Evolutionary conservation across 2,888 invertebrate species (phyloP).

Genomic region (Drosophila eohydei): DNA sequence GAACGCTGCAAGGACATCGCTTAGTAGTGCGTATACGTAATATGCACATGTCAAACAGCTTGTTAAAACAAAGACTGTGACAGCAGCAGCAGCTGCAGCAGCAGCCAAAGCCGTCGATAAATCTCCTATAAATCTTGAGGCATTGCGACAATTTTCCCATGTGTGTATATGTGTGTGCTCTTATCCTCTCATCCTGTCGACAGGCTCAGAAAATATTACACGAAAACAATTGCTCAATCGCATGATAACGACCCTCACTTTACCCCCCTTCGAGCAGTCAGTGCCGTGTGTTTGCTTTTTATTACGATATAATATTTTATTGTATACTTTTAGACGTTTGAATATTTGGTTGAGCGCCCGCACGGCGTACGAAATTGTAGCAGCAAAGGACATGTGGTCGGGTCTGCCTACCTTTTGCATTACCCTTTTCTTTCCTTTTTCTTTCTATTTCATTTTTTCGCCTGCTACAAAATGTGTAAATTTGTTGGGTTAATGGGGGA

Average conservation of each 20-base stretch:
- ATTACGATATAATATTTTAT: constrained; percentile 80
- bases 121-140: constrained; percentile 73
- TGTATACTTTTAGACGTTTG: constrained; percentile 76
- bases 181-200: constrained; percentile 45
- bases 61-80: constrained; percentile 44
- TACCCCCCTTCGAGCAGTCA: constrained; percentile 3
- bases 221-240: constrained; percentile 74
- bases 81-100: constrained; percentile 50
- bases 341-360: constrained; percentile 59
- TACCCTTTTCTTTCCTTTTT: constrained; percentile 49
- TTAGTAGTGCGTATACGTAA: constrained; percentile 30
- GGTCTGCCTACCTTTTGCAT: constrained; percentile 42
- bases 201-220: constrained; percentile 61
- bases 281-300: constrained; percentile 66
- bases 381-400: constrained; percentile 19
- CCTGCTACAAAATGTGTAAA: constrained; percentile 74
- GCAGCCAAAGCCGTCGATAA: constrained; percentile 64
- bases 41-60: constrained; percentile 42
- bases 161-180: constrained; percentile 12
- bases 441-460: constrained; percentile 5
- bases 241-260: constrained; percentile 49
- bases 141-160: constrained; percentile 52
- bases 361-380: constrained; percentile 17
- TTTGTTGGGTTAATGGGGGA: constrained; percentile 63
- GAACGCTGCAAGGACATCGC: constrained; percentile 1